These are phyloP conservation scores for Ichneumoninae sp. DNA, from an alignment of 2,888 invertebrate species.

Conservation along the genomic window DNA sequence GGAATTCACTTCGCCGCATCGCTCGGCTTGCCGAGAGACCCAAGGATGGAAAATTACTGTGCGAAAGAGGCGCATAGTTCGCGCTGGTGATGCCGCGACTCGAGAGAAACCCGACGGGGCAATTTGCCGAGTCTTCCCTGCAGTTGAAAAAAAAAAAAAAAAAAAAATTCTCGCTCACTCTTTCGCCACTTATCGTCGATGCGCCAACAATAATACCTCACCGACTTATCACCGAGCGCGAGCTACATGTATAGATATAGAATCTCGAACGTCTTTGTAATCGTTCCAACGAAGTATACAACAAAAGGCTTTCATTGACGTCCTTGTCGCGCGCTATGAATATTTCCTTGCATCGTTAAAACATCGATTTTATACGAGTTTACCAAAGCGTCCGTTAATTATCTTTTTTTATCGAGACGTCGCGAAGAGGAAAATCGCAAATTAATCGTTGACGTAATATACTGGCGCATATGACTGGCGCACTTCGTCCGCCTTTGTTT, in stretches of 20 bases:
- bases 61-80: slow-evolving; percentile 26
- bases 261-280: slow-evolving; percentile 2
- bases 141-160: background rate
- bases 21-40: slow-evolving; percentile 14
- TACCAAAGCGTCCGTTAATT: background rate
- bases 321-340: slow-evolving; percentile 7
- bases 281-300: slow-evolving; percentile 33
- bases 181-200: slow-evolving; percentile 24
- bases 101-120: slow-evolving; percentile 16
- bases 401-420: background rate
- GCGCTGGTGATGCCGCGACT: background rate
- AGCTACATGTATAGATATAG: background rate
- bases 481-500: background rate
- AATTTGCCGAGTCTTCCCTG: background rate
- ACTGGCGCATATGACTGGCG: too few species aligned
- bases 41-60: slow-evolving; percentile 61
- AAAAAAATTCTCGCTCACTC: background rate
- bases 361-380: background rate
- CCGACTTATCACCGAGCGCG: background rate
- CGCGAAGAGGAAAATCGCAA: slow-evolving; percentile 3
- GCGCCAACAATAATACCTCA: slow-evolving; percentile 26
- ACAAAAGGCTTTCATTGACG: slow-evolving; percentile 22
- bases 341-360: background rate
- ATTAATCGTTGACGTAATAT: background rate
- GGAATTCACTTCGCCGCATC: slow-evolving; percentile 54